Percentiles rank a stretch among this genome's conserved stretches.
phyloP scores from a whole-genome alignment of 2,113 vertebrate genomes.

The Colistium nudipinnis region DNA sequence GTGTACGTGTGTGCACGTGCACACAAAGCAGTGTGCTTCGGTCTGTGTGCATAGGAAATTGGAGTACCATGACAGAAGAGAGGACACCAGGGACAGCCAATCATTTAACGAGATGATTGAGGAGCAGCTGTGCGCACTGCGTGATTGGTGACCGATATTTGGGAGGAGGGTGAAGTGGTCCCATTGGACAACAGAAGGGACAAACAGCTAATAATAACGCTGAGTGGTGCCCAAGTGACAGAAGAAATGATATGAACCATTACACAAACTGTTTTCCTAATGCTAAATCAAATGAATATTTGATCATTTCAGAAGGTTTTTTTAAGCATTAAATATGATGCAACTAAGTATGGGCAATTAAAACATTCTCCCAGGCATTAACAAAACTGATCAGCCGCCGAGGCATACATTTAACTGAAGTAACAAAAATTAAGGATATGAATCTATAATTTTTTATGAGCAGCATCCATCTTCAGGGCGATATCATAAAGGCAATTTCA shows the following conservation, averaged over 20 bases:
- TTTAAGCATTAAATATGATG: conserved; percentile 43
- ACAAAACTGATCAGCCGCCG: conserved; percentile 45
- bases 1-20: conserved; percentile 11
- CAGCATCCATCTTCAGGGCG: conserved; percentile 28
- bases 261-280: conserved; percentile 50
- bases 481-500: conserved; percentile 16
- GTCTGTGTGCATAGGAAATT: conserved; percentile 7
- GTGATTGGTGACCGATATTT: conserved; percentile 66
- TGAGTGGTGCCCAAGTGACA: conserved; percentile 46
- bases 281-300: conserved; percentile 58
- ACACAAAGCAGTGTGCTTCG: conserved; percentile 1
- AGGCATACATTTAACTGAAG: conserved; percentile 39
- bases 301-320: conserved; percentile 47
- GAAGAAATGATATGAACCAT: conserved; percentile 54
- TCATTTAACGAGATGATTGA: conserved; percentile 66
- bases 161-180: conserved; percentile 41
- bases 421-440: conserved; percentile 36
- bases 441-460: conserved; percentile 39
- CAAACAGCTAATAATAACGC: conserved; percentile 52
- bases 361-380: conserved; percentile 49
- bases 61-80: conserved; percentile 39
- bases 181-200: conserved; percentile 44
- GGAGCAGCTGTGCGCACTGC: conserved; percentile 47
- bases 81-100: conserved; percentile 51
- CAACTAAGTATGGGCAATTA: conserved; percentile 60